Base-by-base conservation (phyloP, 2,797 vertebrate genomes). In the Aplochiton taeniatus region DNA sequence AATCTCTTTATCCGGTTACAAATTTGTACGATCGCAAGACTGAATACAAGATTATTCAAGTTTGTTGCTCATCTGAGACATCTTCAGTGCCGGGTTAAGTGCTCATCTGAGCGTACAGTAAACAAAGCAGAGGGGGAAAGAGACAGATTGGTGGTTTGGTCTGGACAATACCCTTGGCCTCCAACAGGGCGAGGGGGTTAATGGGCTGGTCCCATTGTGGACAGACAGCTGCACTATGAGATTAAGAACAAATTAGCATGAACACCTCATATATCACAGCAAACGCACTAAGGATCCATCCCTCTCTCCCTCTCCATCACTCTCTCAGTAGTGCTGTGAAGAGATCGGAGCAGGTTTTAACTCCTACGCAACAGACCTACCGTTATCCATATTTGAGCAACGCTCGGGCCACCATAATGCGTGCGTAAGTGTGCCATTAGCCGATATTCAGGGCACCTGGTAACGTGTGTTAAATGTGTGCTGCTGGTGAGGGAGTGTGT, bases 311-410 rank as follows among this genome's bases (percentile, higher is more conserved):
- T 11, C 64, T 68, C 42, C 0, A 16, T 64, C 44, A 17, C 50
- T 52, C 10, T 52, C 16, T 18, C 50, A 16, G 10, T 13, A 14
- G 16, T 16, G 9, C 45, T 31, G 58, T 18, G 74, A 76, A 54
- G 0, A 14, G 20, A 11, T 44, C 76, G 52, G 71, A 69, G 72
- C 72, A 69, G 61, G 73, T 68, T 73, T 49, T 46, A 59, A 83
- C 89, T 81, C 89, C 89, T 62, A 91, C 88, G 69, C 85, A 89
- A 80, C 88, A 89, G 83, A 88, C 85, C 73, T 75, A 65, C 86
- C 80, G 79, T 57, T 70, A 76, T 83, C 69, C 63, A 54, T 41
- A 58, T 73, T 53, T 43, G 60, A 80, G 61, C 61, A 9, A 60
- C 20, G 69, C 58, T 62, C 41, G 62, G 60, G 66, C 58, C n/a